Percentiles rank a stretch among this genome's conserved stretches.
Evolutionary conservation across 2,113 vertebrate genomes (phyloP).

Genomic region (Oreochromis tanganicae): DNA sequence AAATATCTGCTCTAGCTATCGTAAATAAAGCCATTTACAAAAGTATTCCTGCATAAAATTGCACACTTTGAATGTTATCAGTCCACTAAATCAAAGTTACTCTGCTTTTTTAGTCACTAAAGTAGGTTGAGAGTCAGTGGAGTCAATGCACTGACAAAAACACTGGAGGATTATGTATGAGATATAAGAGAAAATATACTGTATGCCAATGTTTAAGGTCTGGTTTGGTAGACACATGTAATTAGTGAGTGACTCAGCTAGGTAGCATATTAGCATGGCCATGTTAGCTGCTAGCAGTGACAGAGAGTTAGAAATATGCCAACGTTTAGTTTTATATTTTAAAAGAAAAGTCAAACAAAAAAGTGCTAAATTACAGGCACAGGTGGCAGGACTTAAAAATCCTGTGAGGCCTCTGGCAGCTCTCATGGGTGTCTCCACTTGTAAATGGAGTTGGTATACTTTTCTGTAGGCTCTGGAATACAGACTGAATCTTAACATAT

Average conservation of each 20-base stretch:
- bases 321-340: neutral
- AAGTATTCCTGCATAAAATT: neutral
- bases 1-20: neutral
- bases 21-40: neutral
- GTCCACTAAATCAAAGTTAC: neutral
- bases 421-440: neutral
- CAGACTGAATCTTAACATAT: too few relatives aligned
- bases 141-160: neutral
- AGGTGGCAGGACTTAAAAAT: neutral
- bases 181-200: neutral
- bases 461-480: too few relatives aligned
- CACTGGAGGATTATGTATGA: neutral
- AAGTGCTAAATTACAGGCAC: neutral
- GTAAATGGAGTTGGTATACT: too few relatives aligned
- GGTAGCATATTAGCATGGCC: neutral
- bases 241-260: neutral
- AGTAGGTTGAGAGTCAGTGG: neutral
- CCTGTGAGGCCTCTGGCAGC: neutral
- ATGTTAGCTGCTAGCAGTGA: neutral
- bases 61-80: neutral
- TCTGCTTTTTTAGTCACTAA: fast-evolving
- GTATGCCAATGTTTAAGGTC: neutral
- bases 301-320: neutral
- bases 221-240: neutral
- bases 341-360: neutral